Conservation (phyloP, 2,797 vertebrate species). For the Gadopsis marmoratus region DNA sequence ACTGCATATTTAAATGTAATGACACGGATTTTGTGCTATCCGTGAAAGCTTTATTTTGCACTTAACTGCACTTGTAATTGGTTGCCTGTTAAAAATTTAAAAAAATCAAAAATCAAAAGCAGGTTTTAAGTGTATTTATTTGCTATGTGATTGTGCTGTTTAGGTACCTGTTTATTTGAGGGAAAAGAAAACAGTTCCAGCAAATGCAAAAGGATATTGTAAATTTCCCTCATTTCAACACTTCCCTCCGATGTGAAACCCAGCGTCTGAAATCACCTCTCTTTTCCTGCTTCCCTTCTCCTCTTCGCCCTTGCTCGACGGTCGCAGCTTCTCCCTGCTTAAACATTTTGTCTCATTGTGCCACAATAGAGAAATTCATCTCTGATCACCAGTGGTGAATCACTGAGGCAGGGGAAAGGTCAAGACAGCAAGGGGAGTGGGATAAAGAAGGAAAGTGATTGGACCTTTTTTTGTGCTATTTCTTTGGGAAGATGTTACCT, state of each 20-base stretch:
- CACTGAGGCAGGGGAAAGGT: slow-evolving; percentile 1
- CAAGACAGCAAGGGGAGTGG: neutral
- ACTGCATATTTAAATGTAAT: neutral
- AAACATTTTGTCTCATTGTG: slow-evolving; percentile 57
- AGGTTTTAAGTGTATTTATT: neutral
- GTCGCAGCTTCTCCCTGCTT: slow-evolving; percentile 55
- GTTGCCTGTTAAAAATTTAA: neutral
- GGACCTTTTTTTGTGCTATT: neutral
- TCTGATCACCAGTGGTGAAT: slow-evolving; percentile 20
- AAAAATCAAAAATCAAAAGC: neutral
- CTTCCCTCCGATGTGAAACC: slow-evolving; percentile 40
- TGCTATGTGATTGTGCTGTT: neutral
- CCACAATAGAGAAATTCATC: slow-evolving; percentile 33
- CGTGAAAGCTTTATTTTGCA: neutral
- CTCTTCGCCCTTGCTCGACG: slow-evolving; percentile 9
- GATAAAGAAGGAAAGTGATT: neutral
- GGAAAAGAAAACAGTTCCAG: slow-evolving; percentile 14
- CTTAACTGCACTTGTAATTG: neutral
- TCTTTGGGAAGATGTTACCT: neutral
- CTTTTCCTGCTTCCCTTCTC: slow-evolving; percentile 32
- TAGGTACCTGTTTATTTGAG: slow-evolving; percentile 9
- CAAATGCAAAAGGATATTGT: slow-evolving; percentile 41
- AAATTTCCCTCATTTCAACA: slow-evolving; percentile 54
- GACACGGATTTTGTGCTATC: neutral
- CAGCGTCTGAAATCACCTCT: slow-evolving; percentile 59